Evolutionary conservation across 2,888 invertebrate species (phyloP), one percentile per base, ranked within the genome.

Genomic region (Gari tellinella): DNA sequence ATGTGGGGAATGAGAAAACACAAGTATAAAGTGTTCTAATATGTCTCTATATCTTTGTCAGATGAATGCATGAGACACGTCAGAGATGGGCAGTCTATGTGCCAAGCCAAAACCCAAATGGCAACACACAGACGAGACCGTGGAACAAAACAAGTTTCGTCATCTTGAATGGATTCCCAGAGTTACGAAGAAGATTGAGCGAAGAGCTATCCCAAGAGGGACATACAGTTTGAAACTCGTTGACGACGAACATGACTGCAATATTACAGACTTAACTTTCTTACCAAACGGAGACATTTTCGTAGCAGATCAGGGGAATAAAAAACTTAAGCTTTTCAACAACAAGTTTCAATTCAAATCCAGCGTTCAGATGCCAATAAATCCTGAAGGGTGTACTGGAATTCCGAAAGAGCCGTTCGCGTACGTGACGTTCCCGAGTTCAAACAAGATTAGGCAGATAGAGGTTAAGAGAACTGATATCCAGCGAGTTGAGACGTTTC

Each of bases 131-230:
- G 53, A 67, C 8, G 72, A 72, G 23, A 52, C 60, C 1, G 68
- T 68, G 5, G 48, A 23, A 2, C 52, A 64, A 14, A 68, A 65
- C 60, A 60, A 61, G 31, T 68, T 76, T 57, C 45, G 46, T 15
- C 72, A 72, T 38, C 57, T 53, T 15, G 72, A 76, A 57, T 76
- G 76, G 76, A 55, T 56, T 17, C 76, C 76, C 1, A 76, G 68
- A 49, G 65, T 68, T 15, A 60, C 72, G 0, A 65, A 67, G 15
- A 52, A 53, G 23, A 68, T 65, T 17, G 61, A 41, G 19, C 23
- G 72, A n/a, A 43, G 48, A 38, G 77, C 77, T 1, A 53, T 72
- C n/a, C 77, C 77, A 17, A 40, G 49, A 12, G 72, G 72, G 3
- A 43, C 58, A 1, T 69, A 69, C 43, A 57, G 65, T n/a, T 56